Evolutionary conservation across 1,140 invertebrate genomes (phyloP).

Genomic region (Globodera rostochiensis): DNA sequence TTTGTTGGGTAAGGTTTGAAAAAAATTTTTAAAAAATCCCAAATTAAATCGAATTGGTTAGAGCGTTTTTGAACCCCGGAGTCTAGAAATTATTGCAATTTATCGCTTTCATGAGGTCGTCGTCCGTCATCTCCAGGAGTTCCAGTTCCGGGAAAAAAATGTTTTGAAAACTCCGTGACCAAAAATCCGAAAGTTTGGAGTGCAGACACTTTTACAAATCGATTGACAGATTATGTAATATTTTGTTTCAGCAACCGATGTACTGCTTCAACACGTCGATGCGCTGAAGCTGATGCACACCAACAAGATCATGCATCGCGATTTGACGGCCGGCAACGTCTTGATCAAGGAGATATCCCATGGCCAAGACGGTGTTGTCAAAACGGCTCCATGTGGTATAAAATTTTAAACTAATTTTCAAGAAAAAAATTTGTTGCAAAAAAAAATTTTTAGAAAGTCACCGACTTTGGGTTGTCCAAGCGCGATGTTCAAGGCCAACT

Average conservation of each 20-base stretch:
- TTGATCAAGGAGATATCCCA: constrained; percentile 20
- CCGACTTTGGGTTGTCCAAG: constrained; percentile 35
- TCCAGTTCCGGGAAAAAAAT: background rate
- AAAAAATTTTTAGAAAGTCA: constrained; percentile 23
- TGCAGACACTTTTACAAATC: background rate
- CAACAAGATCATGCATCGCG: constrained; percentile 28
- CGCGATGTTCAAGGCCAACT: constrained; percentile 20
- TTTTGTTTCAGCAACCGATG: constrained; percentile 19
- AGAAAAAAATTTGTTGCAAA: background rate
- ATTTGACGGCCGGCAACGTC: constrained; percentile 31
- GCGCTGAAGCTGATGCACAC: constrained; percentile 29
- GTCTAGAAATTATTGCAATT: too few species aligned
- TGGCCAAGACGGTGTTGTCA: constrained; percentile 16
- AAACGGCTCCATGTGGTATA: constrained; percentile 24
- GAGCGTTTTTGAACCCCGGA: too few species aligned
- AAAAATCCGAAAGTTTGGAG: background rate
- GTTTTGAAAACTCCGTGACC: background rate
- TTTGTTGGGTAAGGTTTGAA: constrained; percentile 7
- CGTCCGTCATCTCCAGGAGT: background rate
- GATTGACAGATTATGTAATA: background rate
- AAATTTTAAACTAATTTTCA: background rate
- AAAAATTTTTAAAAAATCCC: too few species aligned
- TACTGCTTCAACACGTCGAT: constrained; percentile 23
- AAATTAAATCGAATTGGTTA: too few species aligned
- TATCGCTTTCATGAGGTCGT: too few species aligned